Percentiles rank a stretch among this genome's conserved stretches.
Evolutionary conservation across 2,113 vertebrate genomes (phyloP).

Genomic region (Poicephalus gulielmi): DNA sequence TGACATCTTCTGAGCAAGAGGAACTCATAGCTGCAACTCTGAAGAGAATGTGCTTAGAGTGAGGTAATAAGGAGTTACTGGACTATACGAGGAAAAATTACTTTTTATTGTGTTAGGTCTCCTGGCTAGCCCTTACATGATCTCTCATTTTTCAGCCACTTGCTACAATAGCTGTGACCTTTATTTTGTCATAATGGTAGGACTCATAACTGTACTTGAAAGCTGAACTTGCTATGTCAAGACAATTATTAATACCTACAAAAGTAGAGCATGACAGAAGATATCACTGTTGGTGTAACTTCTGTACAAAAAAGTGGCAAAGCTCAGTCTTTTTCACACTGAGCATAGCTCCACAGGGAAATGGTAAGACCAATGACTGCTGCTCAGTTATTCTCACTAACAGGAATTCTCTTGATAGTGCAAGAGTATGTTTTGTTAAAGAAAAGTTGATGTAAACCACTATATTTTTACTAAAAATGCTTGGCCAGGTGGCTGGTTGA

Average conservation of each 20-base stretch:
- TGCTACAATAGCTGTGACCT: not conserved
- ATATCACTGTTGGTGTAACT: rapidly evolving
- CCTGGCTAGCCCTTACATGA: rapidly evolving
- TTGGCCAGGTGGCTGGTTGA: rapidly evolving
- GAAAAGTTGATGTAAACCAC: not conserved
- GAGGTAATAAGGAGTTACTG: not conserved
- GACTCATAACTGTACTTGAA: not conserved
- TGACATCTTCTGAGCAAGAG: not conserved
- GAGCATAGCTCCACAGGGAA: rapidly evolving
- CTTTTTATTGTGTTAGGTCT: not conserved
- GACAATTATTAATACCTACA: not conserved
- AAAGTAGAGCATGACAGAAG: not conserved
- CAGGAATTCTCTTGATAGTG: not conserved
- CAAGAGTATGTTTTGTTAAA: not conserved
- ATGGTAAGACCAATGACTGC: not conserved
- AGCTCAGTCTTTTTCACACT: not conserved
- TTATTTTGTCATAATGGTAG: not conserved
- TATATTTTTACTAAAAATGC: rapidly evolving
- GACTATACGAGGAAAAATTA: not conserved
- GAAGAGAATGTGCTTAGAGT: not conserved
- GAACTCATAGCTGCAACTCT: not conserved
- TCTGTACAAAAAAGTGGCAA: not conserved
- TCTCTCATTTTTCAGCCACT: not conserved
- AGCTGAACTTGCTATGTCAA: not conserved
- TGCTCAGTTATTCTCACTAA: not conserved